phyloP scores from a whole-genome alignment of 2,113 vertebrate genomes.

The Heliornis fulica region DNA sequence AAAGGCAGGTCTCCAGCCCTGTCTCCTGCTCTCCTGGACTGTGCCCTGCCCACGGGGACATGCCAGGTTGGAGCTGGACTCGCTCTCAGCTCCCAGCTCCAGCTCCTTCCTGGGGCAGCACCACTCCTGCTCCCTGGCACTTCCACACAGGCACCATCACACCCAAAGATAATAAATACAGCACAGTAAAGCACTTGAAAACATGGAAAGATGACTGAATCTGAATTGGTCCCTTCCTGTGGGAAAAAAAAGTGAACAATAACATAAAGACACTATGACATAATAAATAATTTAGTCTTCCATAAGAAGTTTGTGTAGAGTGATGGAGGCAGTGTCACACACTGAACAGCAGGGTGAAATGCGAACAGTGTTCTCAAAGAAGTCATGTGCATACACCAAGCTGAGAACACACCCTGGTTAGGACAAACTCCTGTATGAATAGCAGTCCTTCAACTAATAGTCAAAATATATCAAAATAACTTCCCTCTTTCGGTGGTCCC shows the following conservation, averaged over 20 bases:
- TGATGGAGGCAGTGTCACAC: rapidly evolving
- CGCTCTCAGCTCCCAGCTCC: not conserved
- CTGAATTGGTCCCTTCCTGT: not conserved
- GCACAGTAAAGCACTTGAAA: not conserved
- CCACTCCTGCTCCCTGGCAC: not conserved
- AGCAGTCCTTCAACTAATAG: not conserved
- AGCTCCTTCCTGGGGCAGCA: not conserved
- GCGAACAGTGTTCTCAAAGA: not conserved
- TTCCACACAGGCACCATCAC: not conserved
- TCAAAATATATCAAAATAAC: not conserved
- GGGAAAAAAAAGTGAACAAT: not conserved
- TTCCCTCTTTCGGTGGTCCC: not conserved
- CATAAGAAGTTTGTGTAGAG: not conserved
- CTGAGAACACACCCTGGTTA: not conserved
- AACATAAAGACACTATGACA: not conserved
- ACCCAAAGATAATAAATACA: not conserved
- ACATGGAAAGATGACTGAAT: not conserved
- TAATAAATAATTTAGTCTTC: not conserved
- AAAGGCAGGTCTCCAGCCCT: not conserved
- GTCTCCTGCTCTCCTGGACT: too few relatives aligned
- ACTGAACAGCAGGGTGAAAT: not conserved
- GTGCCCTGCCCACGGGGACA: too few relatives aligned
- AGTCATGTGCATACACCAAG: not conserved
- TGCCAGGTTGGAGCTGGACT: not conserved
- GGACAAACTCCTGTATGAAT: not conserved